Percentiles rank a stretch among this genome's conserved stretches.
Conservation (phyloP, 1,140 invertebrate species). For the Drosophila rufa region DNA sequence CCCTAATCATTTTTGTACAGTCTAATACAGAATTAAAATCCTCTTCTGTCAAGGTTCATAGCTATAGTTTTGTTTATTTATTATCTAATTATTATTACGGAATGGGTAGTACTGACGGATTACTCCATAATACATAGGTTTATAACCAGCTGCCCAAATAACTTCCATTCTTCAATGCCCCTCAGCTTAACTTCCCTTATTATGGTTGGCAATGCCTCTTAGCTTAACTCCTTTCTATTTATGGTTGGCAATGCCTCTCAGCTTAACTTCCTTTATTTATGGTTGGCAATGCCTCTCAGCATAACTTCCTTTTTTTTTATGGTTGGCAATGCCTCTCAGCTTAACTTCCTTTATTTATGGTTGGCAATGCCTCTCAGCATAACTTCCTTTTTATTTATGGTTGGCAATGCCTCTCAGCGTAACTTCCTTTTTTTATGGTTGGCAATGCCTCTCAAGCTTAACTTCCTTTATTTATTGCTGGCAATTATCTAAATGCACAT, state of each 20-base stretch:
- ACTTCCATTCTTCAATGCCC: neutral
- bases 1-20: neutral
- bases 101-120: neutral
- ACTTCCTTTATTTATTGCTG: slow-evolving; percentile 15
- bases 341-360: too few species aligned
- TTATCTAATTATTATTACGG: neutral
- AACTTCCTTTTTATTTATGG: slow-evolving; percentile 7
- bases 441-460: neutral
- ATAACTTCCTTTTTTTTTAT: too few species aligned
- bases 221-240: slow-evolving; percentile 2
- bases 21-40: neutral
- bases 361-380: neutral
- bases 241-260: neutral
- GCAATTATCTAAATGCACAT: slow-evolving; percentile 33
- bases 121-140: neutral
- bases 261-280: slow-evolving; percentile 2
- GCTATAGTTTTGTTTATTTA: neutral
- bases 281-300: neutral
- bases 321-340: too few species aligned
- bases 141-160: neutral
- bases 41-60: too few species aligned
- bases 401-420: neutral
- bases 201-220: slow-evolving; percentile 1
- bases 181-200: slow-evolving; percentile 1
- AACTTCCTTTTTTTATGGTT: slow-evolving; percentile 9